phyloP scores from a whole-genome alignment of 2,113 vertebrate genomes.

The Halichoerus grypus region DNA sequence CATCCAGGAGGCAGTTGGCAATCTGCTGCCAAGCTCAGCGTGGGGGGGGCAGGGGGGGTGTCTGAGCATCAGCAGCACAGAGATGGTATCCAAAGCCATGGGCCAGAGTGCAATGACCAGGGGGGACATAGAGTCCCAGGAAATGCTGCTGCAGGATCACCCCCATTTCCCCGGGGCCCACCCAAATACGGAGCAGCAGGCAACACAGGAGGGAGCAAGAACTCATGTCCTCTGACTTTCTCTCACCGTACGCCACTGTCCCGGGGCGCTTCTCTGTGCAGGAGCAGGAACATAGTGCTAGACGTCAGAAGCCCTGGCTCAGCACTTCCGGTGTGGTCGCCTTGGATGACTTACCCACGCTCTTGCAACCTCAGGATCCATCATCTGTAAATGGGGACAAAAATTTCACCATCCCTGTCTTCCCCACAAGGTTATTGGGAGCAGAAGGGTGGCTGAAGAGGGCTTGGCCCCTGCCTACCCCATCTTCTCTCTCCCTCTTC shows the following conservation, averaged over 20 bases:
- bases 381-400: neutral
- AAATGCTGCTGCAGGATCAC: neutral
- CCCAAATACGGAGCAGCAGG: neutral
- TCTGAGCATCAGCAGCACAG: neutral
- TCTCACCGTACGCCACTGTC: accelerated
- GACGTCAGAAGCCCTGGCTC: neutral
- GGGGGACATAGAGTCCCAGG: neutral
- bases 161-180: neutral
- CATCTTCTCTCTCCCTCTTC: neutral
- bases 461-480: neutral
- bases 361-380: neutral
- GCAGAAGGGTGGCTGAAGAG: neutral
- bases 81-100: neutral
- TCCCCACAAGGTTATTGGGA: neutral
- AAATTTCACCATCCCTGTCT: neutral
- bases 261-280: neutral
- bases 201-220: neutral
- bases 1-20: neutral
- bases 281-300: neutral
- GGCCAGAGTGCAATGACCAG: neutral
- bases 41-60: neutral
- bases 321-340: neutral
- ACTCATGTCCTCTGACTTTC: neutral
- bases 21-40: neutral
- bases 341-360: neutral